phyloP scores from a whole-genome alignment of 2,888 invertebrate genomes.

The Agrotis ipsilon region DNA sequence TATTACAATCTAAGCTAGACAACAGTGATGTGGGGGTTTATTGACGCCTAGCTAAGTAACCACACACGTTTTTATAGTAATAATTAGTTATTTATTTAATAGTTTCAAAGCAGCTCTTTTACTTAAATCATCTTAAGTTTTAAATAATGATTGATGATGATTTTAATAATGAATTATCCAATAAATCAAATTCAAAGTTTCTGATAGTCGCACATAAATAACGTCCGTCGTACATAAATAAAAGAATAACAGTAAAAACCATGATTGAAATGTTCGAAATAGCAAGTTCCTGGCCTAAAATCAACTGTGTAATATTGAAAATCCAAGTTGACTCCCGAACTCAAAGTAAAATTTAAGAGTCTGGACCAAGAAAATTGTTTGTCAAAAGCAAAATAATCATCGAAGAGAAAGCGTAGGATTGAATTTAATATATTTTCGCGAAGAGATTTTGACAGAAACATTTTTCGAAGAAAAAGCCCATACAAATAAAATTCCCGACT shows the following conservation, averaged over 20 bases:
- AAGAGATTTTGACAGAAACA: constrained; percentile 31
- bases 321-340: constrained; percentile 6
- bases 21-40: no score
- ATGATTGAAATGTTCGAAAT: neutral
- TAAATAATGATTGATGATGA: no score
- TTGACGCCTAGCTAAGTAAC: no score
- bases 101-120: no score
- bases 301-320: neutral
- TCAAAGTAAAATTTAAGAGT: constrained; percentile 2
- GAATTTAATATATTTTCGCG: constrained; percentile 23
- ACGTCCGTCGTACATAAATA: neutral
- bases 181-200: neutral
- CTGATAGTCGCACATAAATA: neutral
- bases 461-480: constrained; percentile 3
- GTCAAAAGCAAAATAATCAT: constrained; percentile 24
- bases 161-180: no score
- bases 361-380: constrained; percentile 15
- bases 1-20: no score
- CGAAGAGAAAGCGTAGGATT: constrained; percentile 5
- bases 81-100: no score
- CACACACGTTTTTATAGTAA: no score
- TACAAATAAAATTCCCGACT: constrained; percentile 30
- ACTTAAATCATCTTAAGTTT: no score
- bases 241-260: neutral
- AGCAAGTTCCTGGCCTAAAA: neutral